Percentiles rank a stretch among this genome's conserved stretches.
Conservation (phyloP, 2,113 vertebrate genomes). For the Pipa parva region DNA sequence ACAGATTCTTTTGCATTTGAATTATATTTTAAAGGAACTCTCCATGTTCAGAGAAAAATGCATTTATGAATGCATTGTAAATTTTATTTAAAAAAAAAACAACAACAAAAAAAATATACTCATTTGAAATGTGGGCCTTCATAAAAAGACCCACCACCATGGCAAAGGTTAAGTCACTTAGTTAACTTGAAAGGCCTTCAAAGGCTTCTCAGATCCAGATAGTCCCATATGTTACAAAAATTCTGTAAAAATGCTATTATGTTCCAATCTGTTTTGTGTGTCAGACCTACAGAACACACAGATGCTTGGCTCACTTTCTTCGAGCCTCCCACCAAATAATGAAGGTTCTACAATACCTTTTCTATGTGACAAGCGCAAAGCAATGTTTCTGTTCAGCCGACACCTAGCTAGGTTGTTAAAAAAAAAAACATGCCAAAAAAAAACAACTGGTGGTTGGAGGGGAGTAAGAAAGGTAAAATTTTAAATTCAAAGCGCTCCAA, state of each 20-base stretch:
- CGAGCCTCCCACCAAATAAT: constrained; percentile 65
- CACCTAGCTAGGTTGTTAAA: constrained; percentile 51
- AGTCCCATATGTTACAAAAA: constrained; percentile 80
- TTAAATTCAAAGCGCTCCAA: constrained; percentile 64
- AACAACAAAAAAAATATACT: neutral
- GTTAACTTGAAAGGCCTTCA: constrained; percentile 93
- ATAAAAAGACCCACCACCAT: constrained; percentile 62
- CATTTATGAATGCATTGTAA: neutral
- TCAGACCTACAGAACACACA: constrained; percentile 64
- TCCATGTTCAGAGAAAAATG: too few relatives aligned
- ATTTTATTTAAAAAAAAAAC: constrained; percentile 30
- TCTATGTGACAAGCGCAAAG: constrained; percentile 48
- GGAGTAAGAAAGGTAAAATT: constrained; percentile 27
- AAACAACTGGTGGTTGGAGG: neutral
- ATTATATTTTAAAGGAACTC: too few relatives aligned
- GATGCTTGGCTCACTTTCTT: constrained; percentile 65
- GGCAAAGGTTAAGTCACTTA: constrained; percentile 91
- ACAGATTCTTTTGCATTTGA: too few relatives aligned
- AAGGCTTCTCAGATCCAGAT: constrained; percentile 88
- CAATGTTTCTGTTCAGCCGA: constrained; percentile 67
- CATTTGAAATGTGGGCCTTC: constrained; percentile 48
- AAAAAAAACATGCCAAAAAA: neutral
- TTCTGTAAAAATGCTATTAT: constrained; percentile 69
- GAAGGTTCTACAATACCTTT: constrained; percentile 55
- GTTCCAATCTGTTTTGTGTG: constrained; percentile 70